Base-by-base conservation (phyloP, 2,797 vertebrate species). In the Silurus lanzhouensis region DNA sequence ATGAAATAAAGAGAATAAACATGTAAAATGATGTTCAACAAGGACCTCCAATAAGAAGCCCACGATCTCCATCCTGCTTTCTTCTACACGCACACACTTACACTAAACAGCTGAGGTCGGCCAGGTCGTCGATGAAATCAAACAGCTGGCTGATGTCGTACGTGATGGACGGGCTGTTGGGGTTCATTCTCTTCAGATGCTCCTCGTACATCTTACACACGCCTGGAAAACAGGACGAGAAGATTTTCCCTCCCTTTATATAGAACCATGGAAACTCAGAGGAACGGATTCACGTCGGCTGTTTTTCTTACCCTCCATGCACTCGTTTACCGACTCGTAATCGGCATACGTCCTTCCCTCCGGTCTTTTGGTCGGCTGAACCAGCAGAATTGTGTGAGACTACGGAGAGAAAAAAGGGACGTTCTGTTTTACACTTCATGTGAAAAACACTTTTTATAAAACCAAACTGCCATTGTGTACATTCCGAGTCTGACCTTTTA, bases 141-240 rank as follows among this genome's bases (percentile, higher is more conserved):
- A 99, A 99, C 91, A 99, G 95, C 20, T 99, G 98, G 91, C 98
- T 99, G 91, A 99, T 99, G 91, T 99, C 98, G 2, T 99, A 99
- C 0, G 98, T 99, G 93, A 99, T 99, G 71, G 98, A 99, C 0
- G 97, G 98, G 89, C 98, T 99, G 95, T 99, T 99, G 84, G 98
- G 98, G 92, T 99, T 99, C 98, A 99, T 99, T 93, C 98, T 97
- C 93, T 99, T 99, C 92, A 99, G 94, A 93, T 99, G 98, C 78
- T 99, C 98, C 93, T 99, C 98, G 84, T 99, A 99, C 97, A 99
- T 99, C 96, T 99, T 99, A 95, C 98, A 99, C 86, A 99, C 98
- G 81, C 98, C 98, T 99, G 85, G 55, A 55, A 27, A 57, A 52
- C 6, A n/a, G 22, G 46, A 82, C 6, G n/a, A 15, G 15, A 57